Conservation (phyloP, 1,140 invertebrate genomes). For the Micrasema longulum region DNA sequence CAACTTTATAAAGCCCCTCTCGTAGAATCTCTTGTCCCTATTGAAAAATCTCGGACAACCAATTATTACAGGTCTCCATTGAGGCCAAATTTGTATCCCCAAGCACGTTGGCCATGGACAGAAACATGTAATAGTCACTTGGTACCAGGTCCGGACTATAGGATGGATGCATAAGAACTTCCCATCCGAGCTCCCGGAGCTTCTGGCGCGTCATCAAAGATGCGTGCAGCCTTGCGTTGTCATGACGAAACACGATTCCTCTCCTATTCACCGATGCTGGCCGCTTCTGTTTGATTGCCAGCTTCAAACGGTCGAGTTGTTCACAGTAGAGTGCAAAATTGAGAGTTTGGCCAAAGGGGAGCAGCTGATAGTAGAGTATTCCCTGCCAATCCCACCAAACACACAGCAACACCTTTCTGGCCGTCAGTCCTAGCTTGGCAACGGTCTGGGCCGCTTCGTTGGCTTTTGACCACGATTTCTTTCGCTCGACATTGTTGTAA, state of each 20-base stretch:
- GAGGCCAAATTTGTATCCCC: no score
- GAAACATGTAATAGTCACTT: no score
- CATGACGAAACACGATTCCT: constrained; percentile 17
- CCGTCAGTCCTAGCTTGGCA: constrained; percentile 15
- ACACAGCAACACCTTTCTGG: constrained; percentile 22
- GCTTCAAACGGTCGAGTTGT: constrained; percentile 22
- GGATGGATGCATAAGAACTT: constrained; percentile 19
- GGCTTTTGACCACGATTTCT: constrained; percentile 16
- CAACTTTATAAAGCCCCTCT: no score
- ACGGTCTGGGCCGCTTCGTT: constrained; percentile 21
- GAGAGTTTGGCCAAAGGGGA: constrained; percentile 5
- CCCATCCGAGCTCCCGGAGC: constrained; percentile 18
- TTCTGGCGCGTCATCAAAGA: constrained; percentile 19
- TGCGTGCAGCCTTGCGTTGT: constrained; percentile 12
- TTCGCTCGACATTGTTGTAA: constrained; percentile 14
- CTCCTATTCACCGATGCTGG: constrained; percentile 20
- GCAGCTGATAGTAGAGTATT: constrained; percentile 21
- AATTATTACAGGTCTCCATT: no score
- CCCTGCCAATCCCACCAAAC: constrained; percentile 12
- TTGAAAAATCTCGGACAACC: no score
- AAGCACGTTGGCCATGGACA: no score
- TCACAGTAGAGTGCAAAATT: constrained; percentile 21
- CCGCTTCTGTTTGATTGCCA: constrained; percentile 14
- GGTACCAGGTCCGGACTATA: constrained; percentile 22
- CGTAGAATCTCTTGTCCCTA: no score